Conservation (phyloP, 2,888 invertebrate genomes). For the Dilophus febrilis region DNA sequence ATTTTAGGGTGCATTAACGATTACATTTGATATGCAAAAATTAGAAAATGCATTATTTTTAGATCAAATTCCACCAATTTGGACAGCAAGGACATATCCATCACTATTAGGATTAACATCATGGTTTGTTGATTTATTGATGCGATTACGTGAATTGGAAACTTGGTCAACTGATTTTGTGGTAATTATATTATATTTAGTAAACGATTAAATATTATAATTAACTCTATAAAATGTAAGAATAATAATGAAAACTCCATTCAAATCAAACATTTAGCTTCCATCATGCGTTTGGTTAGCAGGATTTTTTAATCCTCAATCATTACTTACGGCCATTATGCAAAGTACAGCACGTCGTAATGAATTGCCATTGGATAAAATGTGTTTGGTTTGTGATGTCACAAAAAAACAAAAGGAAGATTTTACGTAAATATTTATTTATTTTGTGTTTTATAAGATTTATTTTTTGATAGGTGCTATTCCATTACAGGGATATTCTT, state of each 20-base stretch:
- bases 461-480: too few relatives aligned
- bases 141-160: slow-evolving; percentile 74
- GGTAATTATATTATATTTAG: slow-evolving; percentile 35
- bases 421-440: slow-evolving; percentile 52
- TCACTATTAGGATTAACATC: slow-evolving; percentile 71
- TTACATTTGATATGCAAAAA: slow-evolving; percentile 92
- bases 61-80: slow-evolving; percentile 81
- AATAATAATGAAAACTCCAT: slow-evolving; percentile 2
- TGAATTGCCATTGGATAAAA: slow-evolving; percentile 85
- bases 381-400: slow-evolving; percentile 93
- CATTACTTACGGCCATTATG: slow-evolving; percentile 92
- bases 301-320: slow-evolving; percentile 97
- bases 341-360: slow-evolving; percentile 89
- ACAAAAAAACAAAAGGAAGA: slow-evolving; percentile 94
- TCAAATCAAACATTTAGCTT: slow-evolving; percentile 37
- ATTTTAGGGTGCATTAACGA: slow-evolving; percentile 76
- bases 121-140: slow-evolving; percentile 84
- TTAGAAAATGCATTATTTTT: slow-evolving; percentile 81
- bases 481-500: too few relatives aligned
- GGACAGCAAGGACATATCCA: slow-evolving; percentile 81
- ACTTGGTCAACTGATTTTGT: slow-evolving; percentile 92
- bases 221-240: background rate
- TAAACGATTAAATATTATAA: too few relatives aligned
- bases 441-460: too few relatives aligned
- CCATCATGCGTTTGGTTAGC: slow-evolving; percentile 90